A percentile compares a stretch with the other conserved stretches of the same genome.
phyloP scores from a whole-genome alignment of 2,888 invertebrate genomes.

The Allophyes oxyacanthae region DNA sequence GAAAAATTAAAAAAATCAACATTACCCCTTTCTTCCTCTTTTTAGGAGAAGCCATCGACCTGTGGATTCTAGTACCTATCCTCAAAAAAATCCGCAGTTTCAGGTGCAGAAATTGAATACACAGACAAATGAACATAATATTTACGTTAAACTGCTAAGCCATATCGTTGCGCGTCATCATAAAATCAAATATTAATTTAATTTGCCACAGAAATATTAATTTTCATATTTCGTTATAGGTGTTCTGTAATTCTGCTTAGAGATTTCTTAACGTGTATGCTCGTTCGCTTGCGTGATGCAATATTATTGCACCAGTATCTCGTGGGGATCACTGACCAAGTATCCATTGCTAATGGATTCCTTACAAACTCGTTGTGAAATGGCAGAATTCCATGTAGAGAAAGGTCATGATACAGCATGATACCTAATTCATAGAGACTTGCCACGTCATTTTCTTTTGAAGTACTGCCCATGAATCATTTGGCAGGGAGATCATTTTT shows the following conservation, averaged over 20 bases:
- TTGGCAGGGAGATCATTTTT: conserved; percentile 42
- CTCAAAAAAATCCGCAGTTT: too few relatives aligned
- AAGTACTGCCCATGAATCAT: background rate
- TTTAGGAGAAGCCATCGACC: too few relatives aligned
- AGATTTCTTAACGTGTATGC: background rate
- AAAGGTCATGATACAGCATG: conserved; percentile 5
- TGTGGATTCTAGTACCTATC: too few relatives aligned
- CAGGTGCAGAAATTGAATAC: too few relatives aligned
- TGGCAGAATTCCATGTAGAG: background rate
- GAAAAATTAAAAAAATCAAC: too few relatives aligned
- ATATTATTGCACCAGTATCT: background rate
- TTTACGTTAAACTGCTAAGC: too few relatives aligned
- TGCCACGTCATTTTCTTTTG: conserved; percentile 2
- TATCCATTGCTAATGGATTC: conserved; percentile 1
- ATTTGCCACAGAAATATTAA: background rate
- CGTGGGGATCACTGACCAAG: background rate
- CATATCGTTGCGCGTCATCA: too few relatives aligned
- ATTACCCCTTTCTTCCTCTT: too few relatives aligned
- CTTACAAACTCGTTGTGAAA: background rate
- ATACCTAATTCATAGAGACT: background rate
- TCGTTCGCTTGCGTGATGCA: background rate
- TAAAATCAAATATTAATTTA: too few relatives aligned
- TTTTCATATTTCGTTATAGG: background rate
- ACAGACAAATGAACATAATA: too few relatives aligned
- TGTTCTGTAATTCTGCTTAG: background rate